A percentile compares a stretch with the other conserved stretches of the same genome.
Conservation (phyloP, 2,888 invertebrate species). For the Octodonta nipae region DNA sequence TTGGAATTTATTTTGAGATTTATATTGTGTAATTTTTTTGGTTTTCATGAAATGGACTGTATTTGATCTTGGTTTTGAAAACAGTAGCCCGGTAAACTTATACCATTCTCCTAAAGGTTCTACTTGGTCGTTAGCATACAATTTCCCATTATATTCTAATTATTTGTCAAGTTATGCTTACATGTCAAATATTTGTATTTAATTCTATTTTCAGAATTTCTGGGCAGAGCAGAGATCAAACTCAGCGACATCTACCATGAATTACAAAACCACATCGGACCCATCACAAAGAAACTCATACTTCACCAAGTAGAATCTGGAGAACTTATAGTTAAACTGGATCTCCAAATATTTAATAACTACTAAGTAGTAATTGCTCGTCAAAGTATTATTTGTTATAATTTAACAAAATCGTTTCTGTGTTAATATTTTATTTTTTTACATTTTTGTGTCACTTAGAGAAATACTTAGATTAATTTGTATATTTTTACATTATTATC, state of each 20-base stretch:
- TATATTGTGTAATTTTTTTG: no score
- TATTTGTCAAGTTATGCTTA: background rate
- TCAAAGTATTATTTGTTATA: background rate
- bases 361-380: no score
- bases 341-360: slow-evolving; percentile 47
- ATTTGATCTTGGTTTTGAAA: no score
- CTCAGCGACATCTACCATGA: slow-evolving; percentile 49
- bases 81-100: no score
- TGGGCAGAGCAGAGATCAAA: slow-evolving; percentile 56
- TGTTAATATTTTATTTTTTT: slow-evolving; percentile 9
- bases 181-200: slow-evolving; percentile 6
- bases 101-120: no score
- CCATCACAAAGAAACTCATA: slow-evolving; percentile 49
- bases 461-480: no score
- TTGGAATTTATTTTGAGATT: no score
- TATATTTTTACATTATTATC: no score
- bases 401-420: no score
- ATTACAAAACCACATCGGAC: slow-evolving; percentile 44
- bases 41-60: no score
- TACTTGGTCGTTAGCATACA: no score
- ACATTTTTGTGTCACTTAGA: no score
- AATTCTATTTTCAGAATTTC: slow-evolving; percentile 54
- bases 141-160: background rate
- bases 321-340: slow-evolving; percentile 54
- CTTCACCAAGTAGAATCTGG: slow-evolving; percentile 58